Base-by-base conservation (phyloP, 2,888 invertebrate species). In the Drosophila neoperkinsi region DNA sequence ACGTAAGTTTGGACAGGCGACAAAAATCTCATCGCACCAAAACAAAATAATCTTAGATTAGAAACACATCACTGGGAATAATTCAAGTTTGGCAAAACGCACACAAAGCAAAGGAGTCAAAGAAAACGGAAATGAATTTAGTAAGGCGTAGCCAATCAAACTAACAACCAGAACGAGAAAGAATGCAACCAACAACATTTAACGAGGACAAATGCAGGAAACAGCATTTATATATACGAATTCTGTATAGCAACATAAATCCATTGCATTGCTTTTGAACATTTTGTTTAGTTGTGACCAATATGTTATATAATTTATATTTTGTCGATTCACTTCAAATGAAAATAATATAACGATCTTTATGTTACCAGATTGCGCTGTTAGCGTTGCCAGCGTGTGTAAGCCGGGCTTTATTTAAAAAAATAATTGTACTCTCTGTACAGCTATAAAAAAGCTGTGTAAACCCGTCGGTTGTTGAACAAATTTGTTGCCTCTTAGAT, bases 1-100 rank as follows among this genome's bases (percentile, higher is more conserved):
- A 46, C 21, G 46, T 25, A 21, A 9, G 6, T 43, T 18, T 13
- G 59, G 30, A 16, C 60, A 63, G 72, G 43, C 73, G 70, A 68
- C 69, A 56, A 68, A 80, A 82, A 33, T 69, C 59, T 69, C 61
- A 6, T 43, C 11, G 6, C 21, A n/a, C n/a, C 3, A 43, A n/a
- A n/a, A 43, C 0, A n/a, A 43, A 43, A 43, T 11, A n/a, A 21
- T 6, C 43, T 11, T 11, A 4, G n/a, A 6, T 21, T 6, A 43
- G 11, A 3, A 13, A 43, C 11, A 21, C 3, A 3, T 11, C 21
- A 6, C 6, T 21, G 21, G 21, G 13, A 13, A 21, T 21, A 43
- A 43, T 13, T 43, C 3, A 11, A 43, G 36, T 36, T 36, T 36
- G 16, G 1, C 36, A 36, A 36, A 36, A 36, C 33, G 3, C 38